Percentiles rank a stretch among this genome's conserved stretches.
Evolutionary conservation across 2,113 vertebrate genomes (phyloP).

Genomic region (Lipophrys pholis): DNA sequence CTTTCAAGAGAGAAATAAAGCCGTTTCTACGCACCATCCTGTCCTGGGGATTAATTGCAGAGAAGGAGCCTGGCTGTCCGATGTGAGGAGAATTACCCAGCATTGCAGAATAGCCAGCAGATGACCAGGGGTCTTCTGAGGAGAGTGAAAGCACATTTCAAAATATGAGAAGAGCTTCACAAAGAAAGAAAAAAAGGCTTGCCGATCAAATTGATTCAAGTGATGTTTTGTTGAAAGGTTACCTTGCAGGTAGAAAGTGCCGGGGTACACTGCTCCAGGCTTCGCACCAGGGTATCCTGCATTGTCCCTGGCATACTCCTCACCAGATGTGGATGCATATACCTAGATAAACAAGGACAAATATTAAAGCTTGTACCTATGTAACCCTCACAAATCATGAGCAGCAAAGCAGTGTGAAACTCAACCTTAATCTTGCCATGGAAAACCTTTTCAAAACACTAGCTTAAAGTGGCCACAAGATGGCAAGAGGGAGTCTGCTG

Average conservation of each 20-base stretch:
- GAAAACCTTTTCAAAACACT: conserved; percentile 22
- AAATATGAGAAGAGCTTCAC: conserved; percentile 12
- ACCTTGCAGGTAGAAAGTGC: conserved; percentile 97
- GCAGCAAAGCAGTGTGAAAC: not conserved
- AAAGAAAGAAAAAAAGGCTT: not conserved
- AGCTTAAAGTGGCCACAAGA: conserved; percentile 68
- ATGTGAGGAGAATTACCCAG: conserved; percentile 91
- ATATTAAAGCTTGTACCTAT: not conserved
- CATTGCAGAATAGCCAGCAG: conserved; percentile 92
- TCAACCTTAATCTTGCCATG: not conserved
- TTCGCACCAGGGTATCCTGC: conserved; percentile 89
- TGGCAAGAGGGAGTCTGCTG: conserved; percentile 76
- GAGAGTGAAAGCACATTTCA: conserved; percentile 54
- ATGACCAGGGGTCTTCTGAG: conserved; percentile 90
- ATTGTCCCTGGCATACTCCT: conserved; percentile 92
- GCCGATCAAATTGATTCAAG: not conserved
- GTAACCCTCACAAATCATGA: not conserved
- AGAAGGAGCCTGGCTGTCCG: conserved; percentile 87
- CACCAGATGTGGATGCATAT: conserved; percentile 94
- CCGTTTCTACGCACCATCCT: conserved; percentile 88
- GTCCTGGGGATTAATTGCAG: conserved; percentile 92
- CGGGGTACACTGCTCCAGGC: conserved; percentile 90
- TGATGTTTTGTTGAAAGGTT: conserved; percentile 24
- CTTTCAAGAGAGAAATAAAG: not conserved
- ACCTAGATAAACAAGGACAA: conserved; percentile 83